Base-by-base conservation (phyloP, 2,888 invertebrate genomes). In the Euphydryas editha region DNA sequence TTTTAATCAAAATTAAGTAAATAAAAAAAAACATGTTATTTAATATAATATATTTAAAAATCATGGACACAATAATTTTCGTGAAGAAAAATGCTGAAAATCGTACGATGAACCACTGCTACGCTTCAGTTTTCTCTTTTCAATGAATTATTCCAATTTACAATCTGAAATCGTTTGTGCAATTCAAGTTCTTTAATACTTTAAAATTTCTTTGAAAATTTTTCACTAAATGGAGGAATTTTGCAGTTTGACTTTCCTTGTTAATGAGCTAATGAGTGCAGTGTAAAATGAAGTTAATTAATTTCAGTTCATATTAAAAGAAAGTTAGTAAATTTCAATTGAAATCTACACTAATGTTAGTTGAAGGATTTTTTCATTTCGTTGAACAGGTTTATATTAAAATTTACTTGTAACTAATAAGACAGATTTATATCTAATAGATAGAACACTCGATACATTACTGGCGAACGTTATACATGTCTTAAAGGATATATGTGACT, bases 71-170 rank as follows among this genome's bases (percentile, higher is more conserved):
- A 11, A 11, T 37, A 3, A 37, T 37, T 10, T 8, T 37, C 2
- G 11, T 13, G 11, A 37, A 37, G 37, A 37, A 37, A 24, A 24
- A 1, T 7, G 8, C 1, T 8, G 18, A 7, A 49, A 20, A 21
- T 15, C 15, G 15, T 21, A 17, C 17, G 24, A 2, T 24, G 6
- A 54, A 10, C 8, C 4, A 51, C n/a, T 54, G 54, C 54, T n/a
- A 8, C 24, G 6, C 17, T 21, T 17, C 39, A 21, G 36, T 57
- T 30, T 13, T 47, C 60, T 47, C 60, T 59, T 65, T 60, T 49
- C 60, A 60, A 60, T 65, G 60, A 60, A 65, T 65, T 65, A 65
- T 60, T 65, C 60, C 60, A 49, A 57, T 57, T 65, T 37, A 42
- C 47, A 65, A 65, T 65, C 42, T 65, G 49, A 60, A 59, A 61